Percentiles rank a stretch among this genome's conserved stretches.
phyloP scores from a whole-genome alignment of 2,797 vertebrate species.

The Typhlichthys eigenmanni region DNA sequence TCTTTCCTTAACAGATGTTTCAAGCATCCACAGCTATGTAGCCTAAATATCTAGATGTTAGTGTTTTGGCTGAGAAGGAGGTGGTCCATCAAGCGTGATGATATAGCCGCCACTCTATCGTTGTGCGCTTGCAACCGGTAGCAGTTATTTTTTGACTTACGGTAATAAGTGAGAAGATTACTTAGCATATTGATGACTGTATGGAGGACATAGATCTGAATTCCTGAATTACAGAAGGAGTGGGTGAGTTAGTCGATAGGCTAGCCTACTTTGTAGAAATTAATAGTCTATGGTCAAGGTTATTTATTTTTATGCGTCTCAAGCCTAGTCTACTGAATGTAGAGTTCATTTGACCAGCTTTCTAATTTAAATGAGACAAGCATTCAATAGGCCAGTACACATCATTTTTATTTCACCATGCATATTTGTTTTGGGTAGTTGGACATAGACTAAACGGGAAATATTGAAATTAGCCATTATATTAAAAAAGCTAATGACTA shows the following conservation, averaged over 20 bases:
- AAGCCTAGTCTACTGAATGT: too few species aligned
- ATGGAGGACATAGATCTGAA: slow-evolving; percentile 9
- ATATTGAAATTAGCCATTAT: too few species aligned
- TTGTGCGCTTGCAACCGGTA: slow-evolving; percentile 14
- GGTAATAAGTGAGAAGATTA: slow-evolving; percentile 26
- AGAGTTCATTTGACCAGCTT: too few species aligned
- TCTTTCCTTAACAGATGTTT: slow-evolving; percentile 7
- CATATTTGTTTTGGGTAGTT: too few species aligned
- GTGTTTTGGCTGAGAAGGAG: slow-evolving; percentile 36
- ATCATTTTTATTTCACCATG: too few species aligned
- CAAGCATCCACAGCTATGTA: slow-evolving; percentile 4
- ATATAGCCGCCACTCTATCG: too few species aligned
- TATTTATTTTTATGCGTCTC: too few species aligned
- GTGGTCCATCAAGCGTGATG: slow-evolving; percentile 14
- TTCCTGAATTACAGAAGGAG: slow-evolving; percentile 13
- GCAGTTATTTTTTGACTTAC: slow-evolving; percentile 30
- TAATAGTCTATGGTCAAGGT: neutral
- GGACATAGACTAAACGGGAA: too few species aligned
- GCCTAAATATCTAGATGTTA: slow-evolving; percentile 29
- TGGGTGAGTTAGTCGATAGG: slow-evolving; percentile 52
- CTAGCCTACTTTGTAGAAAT: neutral
- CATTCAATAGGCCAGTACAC: too few species aligned
- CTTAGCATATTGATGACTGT: slow-evolving; percentile 2
- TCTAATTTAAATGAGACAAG: too few species aligned
- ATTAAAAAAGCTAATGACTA: too few species aligned